phyloP scores from a whole-genome alignment of 2,113 vertebrate genomes.

The Laterallus jamaicensis region DNA sequence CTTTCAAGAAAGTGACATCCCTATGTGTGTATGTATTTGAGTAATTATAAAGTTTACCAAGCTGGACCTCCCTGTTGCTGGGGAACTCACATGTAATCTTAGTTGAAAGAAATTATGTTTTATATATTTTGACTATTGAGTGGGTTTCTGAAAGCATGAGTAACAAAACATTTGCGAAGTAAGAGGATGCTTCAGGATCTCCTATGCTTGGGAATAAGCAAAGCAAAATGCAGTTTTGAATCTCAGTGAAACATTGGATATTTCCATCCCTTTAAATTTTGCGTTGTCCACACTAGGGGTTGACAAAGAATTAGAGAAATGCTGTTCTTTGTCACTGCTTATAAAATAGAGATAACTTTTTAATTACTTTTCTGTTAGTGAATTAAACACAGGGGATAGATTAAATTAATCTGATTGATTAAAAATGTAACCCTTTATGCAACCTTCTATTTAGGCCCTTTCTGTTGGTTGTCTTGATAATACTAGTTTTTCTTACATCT shows the following conservation, averaged over 20 bases:
- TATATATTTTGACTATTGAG: not conserved
- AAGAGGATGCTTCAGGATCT: not conserved
- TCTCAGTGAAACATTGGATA: not conserved
- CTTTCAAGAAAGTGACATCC: not conserved
- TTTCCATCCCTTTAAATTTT: not conserved
- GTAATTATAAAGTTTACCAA: not conserved
- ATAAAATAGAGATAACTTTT: not conserved
- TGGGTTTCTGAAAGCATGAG: not conserved
- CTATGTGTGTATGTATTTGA: not conserved
- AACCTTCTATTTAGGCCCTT: not conserved
- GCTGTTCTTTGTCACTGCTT: not conserved
- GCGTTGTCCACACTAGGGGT: not conserved
- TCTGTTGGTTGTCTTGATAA: not conserved
- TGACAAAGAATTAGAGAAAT: not conserved
- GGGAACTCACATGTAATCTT: not conserved
- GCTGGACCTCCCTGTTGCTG: not conserved
- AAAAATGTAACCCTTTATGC: not conserved
- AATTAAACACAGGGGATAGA: not conserved
- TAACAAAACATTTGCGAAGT: not conserved
- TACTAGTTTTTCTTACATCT: not conserved
- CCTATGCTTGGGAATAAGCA: not conserved
- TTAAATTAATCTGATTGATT: not conserved
- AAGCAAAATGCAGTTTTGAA: not conserved
- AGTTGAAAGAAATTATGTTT: not conserved
- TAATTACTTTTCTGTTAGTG: slow-evolving; percentile 20